Evolutionary conservation across 2,888 invertebrate genomes (phyloP), one percentile per base, ranked within the genome.

Genomic region (Hymenopus coronatus): DNA sequence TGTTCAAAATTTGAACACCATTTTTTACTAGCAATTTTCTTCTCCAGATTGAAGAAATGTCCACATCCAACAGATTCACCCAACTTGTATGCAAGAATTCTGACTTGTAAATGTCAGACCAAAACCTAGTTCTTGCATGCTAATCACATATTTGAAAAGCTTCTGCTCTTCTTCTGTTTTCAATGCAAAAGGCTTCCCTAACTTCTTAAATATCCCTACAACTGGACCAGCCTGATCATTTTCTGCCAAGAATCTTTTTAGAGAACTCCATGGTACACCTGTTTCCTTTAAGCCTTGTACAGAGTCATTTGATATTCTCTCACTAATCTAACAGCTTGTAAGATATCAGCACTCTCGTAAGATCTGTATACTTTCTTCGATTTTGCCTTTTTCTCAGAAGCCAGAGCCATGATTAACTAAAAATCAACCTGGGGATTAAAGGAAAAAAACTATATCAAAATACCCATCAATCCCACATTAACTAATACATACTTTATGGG

Each of bases 71-170:
- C n/a, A n/a, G n/a, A n/a, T n/a, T n/a, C n/a, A n/a, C 83, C 83
- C 30, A 20, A 83, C 28, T 88, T 46, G 46, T 30, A 88, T 7
- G 83, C 88, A 40, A 83, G 20, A 25, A 83, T 46, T 88, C 82
- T 88, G 30, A 82, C 33, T 0, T 82, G 83, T 82, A 82, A 88
- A 82, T 28, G 83, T 88, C 20, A 82, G 3, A 9, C 40, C 88
- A 88, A 83, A 88, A n/a, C 88, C 87, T 33, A 88, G 46, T 33
- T 88, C 88, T 46, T 88, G 83, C 88, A 88, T 88, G 25, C n/a
- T 25, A 83, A 12, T 87, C n/a, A 87, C 81, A 27, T 87, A 87
- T 6, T 28, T 14, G 28, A 82, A 82, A 27, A 87, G 3, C 9
- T 82, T 82, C 30, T 83, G 88, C 40, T 88, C 83, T 30, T 33